phyloP scores from a whole-genome alignment of 2,113 vertebrate genomes.

The Pluvianellus socialis region DNA sequence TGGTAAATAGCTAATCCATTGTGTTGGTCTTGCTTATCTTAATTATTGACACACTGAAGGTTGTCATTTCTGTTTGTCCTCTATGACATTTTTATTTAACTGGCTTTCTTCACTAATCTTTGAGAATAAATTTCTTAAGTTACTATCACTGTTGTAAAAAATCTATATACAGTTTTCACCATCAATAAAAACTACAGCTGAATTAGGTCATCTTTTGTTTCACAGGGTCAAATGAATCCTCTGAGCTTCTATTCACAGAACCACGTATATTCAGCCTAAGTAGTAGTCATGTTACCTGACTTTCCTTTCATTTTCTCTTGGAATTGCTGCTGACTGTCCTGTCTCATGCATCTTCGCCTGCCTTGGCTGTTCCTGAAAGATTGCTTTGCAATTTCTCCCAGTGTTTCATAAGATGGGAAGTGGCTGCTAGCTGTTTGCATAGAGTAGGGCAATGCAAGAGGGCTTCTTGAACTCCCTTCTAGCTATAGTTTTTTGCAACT shows the following conservation, averaged over 20 bases:
- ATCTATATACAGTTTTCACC: background rate
- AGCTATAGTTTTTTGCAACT: background rate
- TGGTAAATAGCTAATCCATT: background rate
- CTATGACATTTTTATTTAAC: background rate
- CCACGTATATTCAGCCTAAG: background rate
- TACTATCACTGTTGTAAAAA: background rate
- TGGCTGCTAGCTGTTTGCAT: background rate
- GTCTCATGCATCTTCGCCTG: background rate
- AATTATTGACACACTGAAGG: background rate
- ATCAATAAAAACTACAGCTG: background rate
- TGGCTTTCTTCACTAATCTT: background rate
- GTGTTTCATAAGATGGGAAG: background rate
- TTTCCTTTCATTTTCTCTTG: background rate
- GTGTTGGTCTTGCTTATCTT: background rate
- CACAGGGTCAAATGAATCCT: fast-evolving
- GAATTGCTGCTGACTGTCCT: background rate
- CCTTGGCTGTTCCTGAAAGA: background rate
- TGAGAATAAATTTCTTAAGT: background rate
- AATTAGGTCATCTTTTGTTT: background rate
- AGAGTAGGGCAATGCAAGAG: background rate
- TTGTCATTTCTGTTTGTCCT: background rate
- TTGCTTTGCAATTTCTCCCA: background rate
- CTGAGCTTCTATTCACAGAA: background rate
- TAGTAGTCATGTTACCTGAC: background rate
- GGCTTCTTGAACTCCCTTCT: background rate